Evolutionary conservation across 2,888 invertebrate species (phyloP), one percentile per base, ranked within the genome.

Genomic region (Maniola hyperantus): DNA sequence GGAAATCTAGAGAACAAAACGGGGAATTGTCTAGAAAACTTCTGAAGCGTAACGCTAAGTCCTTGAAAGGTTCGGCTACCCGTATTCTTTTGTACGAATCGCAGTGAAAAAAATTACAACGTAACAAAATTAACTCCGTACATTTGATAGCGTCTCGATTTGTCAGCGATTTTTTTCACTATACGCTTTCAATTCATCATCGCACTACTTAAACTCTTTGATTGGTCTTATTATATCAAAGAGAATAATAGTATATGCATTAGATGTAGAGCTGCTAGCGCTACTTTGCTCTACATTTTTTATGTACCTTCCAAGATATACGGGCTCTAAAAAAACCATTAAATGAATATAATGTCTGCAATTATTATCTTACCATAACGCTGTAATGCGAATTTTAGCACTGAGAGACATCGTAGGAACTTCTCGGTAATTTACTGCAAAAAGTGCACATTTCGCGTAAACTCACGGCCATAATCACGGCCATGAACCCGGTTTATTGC

Each of bases 1-100:
- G 68, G 68, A 70, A 70, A 58, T 60, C 55, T 62, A 60, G 71
- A 71, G 73, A 70, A 66, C 64, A 69, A 64, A 54, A 69, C 65
- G 71, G 67, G 72, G 64, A 72, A 72, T 64, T 65, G 62, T 67
- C 69, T 65, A 67, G 74, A 74, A 78, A 76, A 70, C 78, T 81
- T 83, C 88, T 88, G 89, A 89, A 89, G 89, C 85, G 83, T 79
- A 85, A 83, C 86, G 73, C 70, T 69, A 15, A 82, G 86, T 82
- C 89, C 89, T 91, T 90, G 90, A 87, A 78, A 81, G 80, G 91
- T 89, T 90, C 89, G 83, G 77, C 80, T 78, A 90, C 89, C 89
- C 79, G 77, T 79, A 78, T 75, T 74, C 84, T 83, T 85, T 88
- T 87, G 85, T 87, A 78, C 76, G 77, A 79, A 79, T 77, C 74